Percentiles rank a stretch among this genome's conserved stretches.
phyloP scores from a whole-genome alignment of 2,113 vertebrate genomes.

The Charadrius vociferus region DNA sequence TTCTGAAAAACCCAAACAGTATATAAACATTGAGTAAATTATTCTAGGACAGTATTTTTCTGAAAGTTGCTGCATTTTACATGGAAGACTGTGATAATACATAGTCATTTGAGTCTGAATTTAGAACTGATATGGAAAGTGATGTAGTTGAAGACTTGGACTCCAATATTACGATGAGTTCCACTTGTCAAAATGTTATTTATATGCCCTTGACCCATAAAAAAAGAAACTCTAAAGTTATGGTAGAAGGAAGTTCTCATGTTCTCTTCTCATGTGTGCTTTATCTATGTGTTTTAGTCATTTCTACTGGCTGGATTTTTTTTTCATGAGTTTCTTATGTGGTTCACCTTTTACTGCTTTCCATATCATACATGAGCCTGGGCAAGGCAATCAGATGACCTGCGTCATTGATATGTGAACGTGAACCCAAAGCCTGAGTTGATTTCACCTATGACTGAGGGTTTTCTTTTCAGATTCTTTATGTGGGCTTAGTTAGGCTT shows the following conservation, averaged over 20 bases:
- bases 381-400: background rate
- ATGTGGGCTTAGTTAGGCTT: background rate
- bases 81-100: background rate
- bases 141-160: background rate
- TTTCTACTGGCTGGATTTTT: background rate
- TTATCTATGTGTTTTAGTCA: background rate
- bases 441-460: background rate
- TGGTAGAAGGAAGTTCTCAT: background rate
- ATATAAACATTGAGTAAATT: background rate
- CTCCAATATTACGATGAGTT: background rate
- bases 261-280: background rate
- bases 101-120: background rate
- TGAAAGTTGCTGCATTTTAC: background rate
- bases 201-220: background rate
- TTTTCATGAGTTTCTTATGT: background rate
- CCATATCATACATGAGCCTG: too few species aligned
- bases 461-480: background rate
- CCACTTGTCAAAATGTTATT: background rate
- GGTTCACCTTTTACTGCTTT: background rate
- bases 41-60: background rate
- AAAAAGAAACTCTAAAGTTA: background rate
- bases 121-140: background rate
- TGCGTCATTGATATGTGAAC: background rate
- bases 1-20: background rate
- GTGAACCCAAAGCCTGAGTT: background rate